Base-by-base conservation (phyloP, 1,140 invertebrate genomes). In the Psix sp. region DNA sequence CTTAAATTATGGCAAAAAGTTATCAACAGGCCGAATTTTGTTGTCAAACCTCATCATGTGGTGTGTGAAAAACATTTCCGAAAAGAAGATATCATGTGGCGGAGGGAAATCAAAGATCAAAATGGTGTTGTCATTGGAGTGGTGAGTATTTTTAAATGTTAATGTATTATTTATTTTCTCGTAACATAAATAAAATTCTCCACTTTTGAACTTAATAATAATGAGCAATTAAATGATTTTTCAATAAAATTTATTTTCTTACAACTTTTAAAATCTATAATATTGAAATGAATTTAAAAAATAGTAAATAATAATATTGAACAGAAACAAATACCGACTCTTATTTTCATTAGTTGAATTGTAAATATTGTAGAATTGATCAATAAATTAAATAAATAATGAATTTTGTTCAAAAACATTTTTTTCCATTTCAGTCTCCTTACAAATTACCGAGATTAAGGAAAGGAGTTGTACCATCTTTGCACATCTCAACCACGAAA, bases 51-150 rank as follows among this genome's bases (percentile, higher is more conserved):
- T 2, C 57, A 63, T 35, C 70, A 73, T 15, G 45, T 66, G 0
- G 48, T 67, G 11, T 73, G 70, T 11, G 52, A 59, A n/a, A 73
- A 73, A 38, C 70, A 73, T 56, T 73, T 73, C 21, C 20, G 42
- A 38, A 51, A 52, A 15, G 51, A 65, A 18, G 68, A 72, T 18
- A 62, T 72, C 10, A 31, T 72, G 51, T 72, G 68, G 68, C 31
- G 54, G 1, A 42, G 56, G 18, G 70, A 73, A 48, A 46, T 73
- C 1, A 62, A 48, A 14, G 60, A 66, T 43, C 51, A 45, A 15
- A 59, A 66, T 9, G 60, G 54, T 33, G 42, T 57, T 15, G 60
- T 66, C 2, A 54, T 60, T 15, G 43, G 45, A 18, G 38, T 56
- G 17, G 70, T 73, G 29, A 60, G 24, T 42, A 2, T 29, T 40